These are phyloP conservation scores for Galerucella calmariensis DNA, from an alignment of 2,888 invertebrate species.

Conservation along the genomic window DNA sequence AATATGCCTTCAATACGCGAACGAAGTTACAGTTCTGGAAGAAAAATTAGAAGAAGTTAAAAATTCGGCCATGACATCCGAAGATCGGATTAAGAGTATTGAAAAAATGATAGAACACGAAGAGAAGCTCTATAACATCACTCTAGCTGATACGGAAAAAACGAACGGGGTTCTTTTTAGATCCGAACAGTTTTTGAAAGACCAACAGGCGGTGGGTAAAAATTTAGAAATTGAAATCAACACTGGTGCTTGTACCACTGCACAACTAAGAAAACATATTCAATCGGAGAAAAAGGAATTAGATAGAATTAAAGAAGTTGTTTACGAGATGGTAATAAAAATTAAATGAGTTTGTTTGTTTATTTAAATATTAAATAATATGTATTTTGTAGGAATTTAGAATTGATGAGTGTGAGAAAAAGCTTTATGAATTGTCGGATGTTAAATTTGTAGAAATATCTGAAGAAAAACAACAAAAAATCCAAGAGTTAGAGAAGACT, in stretches of 20 bases:
- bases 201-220: constrained; percentile 46
- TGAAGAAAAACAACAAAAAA: constrained; percentile 60
- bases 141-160: constrained; percentile 48
- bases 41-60: constrained; percentile 66
- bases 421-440: constrained; percentile 61
- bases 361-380: not conserved
- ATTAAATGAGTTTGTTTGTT: not conserved
- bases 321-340: constrained; percentile 71
- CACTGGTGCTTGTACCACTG: constrained; percentile 65
- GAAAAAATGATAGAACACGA: constrained; percentile 72
- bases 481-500: constrained; percentile 65
- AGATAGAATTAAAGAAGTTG: constrained; percentile 69
- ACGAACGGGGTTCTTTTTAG: constrained; percentile 47
- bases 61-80: constrained; percentile 64
- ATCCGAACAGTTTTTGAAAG: constrained; percentile 45
- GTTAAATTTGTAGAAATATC: constrained; percentile 54
- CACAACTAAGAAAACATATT: constrained; percentile 66
- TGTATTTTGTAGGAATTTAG: constrained; percentile 54
- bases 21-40: constrained; percentile 62
- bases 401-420: constrained; percentile 64
- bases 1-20: constrained; percentile 46
- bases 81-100: constrained; percentile 70
- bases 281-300: constrained; percentile 66
- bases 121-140: constrained; percentile 56
- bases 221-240: constrained; percentile 69